A percentile compares a stretch with the other conserved stretches of the same genome.
phyloP scores from a whole-genome alignment of 2,113 vertebrate genomes.

The Zootoca vivipara region DNA sequence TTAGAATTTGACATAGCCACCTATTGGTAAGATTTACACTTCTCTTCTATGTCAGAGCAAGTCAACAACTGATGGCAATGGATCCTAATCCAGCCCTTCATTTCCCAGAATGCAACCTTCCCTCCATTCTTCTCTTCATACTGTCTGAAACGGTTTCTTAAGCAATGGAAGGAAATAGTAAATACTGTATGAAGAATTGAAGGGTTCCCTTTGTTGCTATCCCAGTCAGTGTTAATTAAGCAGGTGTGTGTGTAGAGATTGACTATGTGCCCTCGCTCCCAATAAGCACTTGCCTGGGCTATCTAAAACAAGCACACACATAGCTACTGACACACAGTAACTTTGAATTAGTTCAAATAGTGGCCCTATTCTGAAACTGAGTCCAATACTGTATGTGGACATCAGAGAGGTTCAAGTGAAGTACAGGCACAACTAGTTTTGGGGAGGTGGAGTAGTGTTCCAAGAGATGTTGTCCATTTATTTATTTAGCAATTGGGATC shows the following conservation, averaged over 20 bases:
- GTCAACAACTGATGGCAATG: neutral
- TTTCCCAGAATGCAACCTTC: neutral
- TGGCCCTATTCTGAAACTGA: neutral
- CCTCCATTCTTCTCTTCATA: neutral
- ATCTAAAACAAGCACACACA: neutral
- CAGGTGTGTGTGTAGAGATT: neutral
- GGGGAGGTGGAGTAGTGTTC: too few relatives aligned
- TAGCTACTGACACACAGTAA: neutral
- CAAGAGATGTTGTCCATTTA: neutral
- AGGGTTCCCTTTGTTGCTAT: neutral
- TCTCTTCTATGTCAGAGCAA: neutral
- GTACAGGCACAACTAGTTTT: neutral
- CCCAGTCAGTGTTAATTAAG: neutral
- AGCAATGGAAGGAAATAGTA: neutral
- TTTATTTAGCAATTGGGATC: neutral
- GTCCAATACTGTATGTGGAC: neutral
- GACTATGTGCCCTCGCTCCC: neutral
- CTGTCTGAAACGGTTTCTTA: neutral
- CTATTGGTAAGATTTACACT: neutral
- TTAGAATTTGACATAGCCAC: neutral
- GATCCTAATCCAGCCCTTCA: neutral
- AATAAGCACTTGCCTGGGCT: neutral
- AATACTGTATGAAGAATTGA: neutral
- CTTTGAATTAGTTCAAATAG: neutral
- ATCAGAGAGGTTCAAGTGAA: neutral